Evolutionary conservation across 2,797 vertebrate genomes (phyloP).

Genomic region (Chrysocyon brachyurus): DNA sequence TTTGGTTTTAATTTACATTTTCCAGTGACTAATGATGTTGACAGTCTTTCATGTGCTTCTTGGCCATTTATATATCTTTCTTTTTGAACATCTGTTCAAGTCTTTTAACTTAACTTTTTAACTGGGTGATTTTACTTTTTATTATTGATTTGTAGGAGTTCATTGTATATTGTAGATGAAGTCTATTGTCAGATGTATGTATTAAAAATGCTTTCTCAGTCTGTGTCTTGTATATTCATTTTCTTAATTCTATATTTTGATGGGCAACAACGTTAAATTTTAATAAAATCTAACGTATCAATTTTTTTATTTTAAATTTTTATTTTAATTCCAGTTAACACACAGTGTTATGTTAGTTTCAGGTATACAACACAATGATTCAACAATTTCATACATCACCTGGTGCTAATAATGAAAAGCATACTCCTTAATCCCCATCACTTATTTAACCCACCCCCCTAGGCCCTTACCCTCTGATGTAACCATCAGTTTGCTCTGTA

Average conservation of each 20-base stretch:
- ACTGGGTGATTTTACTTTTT: constrained; percentile 15
- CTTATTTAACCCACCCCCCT: no score
- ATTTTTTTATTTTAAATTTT: background rate
- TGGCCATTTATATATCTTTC: background rate
- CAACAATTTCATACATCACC: no score
- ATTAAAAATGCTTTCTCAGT: constrained; percentile 31
- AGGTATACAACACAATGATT: no score
- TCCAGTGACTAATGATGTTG: background rate
- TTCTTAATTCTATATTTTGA: constrained; percentile 40
- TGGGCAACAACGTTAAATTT: background rate
- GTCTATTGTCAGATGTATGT: background rate
- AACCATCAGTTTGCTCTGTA: no score
- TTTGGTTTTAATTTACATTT: background rate
- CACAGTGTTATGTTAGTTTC: no score
- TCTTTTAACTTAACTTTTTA: background rate
- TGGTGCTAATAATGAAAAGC: no score
- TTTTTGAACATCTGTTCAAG: background rate
- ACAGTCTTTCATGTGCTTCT: background rate
- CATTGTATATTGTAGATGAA: constrained; percentile 7
- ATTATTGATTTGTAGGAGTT: constrained; percentile 8
- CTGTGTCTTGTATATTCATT: constrained; percentile 7
- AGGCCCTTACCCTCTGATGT: no score
- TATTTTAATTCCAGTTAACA: no score
- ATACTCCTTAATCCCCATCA: no score
- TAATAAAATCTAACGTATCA: background rate